These are phyloP conservation scores for Centruroides sculpturatus DNA, from an alignment of 1,140 invertebrate genomes.

Conservation along the genomic window DNA sequence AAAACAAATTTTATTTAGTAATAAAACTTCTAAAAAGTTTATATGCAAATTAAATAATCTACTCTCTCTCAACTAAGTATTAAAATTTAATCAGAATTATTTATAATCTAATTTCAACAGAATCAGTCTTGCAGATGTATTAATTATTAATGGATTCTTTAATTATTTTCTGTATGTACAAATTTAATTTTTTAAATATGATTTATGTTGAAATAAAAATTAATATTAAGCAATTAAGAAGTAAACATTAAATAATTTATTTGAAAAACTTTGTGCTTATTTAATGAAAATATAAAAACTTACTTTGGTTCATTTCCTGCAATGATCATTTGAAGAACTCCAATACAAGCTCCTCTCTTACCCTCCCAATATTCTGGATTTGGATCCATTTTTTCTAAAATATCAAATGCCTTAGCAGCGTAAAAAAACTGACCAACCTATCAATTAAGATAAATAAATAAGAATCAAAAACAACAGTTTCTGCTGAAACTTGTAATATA, in stretches of 20 bases:
- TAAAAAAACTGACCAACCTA: constrained; percentile 88
- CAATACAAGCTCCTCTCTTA: constrained; percentile 84
- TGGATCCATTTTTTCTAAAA: constrained; percentile 59
- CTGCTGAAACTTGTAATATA: not conserved
- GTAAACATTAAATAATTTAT: not conserved
- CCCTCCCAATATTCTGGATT: constrained; percentile 97
- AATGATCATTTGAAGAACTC: constrained; percentile 69
- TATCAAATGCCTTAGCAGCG: constrained; percentile 55
- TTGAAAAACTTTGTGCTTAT: not conserved
- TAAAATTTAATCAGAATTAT: not conserved
- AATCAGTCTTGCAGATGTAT: not conserved
- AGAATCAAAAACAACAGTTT: not conserved
- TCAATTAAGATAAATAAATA: constrained; percentile 5
- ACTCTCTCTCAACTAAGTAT: not conserved
- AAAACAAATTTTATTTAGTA: too few species aligned
- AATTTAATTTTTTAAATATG: not conserved
- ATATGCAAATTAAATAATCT: too few species aligned
- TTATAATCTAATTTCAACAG: not conserved
- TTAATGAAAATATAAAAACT: constrained; percentile 5
- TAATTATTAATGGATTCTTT: too few species aligned
- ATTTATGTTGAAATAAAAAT: not conserved
- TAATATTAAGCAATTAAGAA: not conserved
- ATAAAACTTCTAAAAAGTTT: too few species aligned
- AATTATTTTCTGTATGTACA: not conserved
- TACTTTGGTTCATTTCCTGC: constrained; percentile 55